phyloP scores from a whole-genome alignment of 2,888 invertebrate species.

The Anorthoa munda region DNA sequence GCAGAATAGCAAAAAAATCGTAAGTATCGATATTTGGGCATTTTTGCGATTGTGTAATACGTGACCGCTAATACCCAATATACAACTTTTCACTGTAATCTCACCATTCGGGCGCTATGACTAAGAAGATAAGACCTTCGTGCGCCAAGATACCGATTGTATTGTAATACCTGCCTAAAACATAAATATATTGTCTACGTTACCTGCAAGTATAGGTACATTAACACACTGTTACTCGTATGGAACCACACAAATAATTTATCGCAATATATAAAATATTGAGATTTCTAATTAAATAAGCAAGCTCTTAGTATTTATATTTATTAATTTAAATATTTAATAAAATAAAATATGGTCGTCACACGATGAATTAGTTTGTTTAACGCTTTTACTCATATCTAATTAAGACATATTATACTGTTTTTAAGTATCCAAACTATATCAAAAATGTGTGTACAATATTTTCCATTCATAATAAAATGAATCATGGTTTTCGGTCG shows the following conservation, averaged over 20 bases:
- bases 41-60: neutral
- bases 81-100: neutral
- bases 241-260: slow-evolving; percentile 4
- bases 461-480: slow-evolving; percentile 3
- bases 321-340: neutral
- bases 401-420: neutral
- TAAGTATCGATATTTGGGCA: neutral
- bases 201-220: neutral
- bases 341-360: too few species aligned
- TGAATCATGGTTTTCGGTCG: neutral
- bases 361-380: slow-evolving; percentile 13
- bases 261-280: neutral
- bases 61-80: neutral
- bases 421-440: neutral
- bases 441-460: neutral
- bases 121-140: neutral
- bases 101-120: neutral
- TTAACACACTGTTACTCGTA: neutral
- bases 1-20: neutral
- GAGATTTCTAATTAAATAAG: neutral
- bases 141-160: neutral
- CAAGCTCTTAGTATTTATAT: neutral
- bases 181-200: neutral
- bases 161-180: neutral
- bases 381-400: neutral